Evolutionary conservation across 2,888 invertebrate species (phyloP).

Genomic region (Ennomos erosarius): DNA sequence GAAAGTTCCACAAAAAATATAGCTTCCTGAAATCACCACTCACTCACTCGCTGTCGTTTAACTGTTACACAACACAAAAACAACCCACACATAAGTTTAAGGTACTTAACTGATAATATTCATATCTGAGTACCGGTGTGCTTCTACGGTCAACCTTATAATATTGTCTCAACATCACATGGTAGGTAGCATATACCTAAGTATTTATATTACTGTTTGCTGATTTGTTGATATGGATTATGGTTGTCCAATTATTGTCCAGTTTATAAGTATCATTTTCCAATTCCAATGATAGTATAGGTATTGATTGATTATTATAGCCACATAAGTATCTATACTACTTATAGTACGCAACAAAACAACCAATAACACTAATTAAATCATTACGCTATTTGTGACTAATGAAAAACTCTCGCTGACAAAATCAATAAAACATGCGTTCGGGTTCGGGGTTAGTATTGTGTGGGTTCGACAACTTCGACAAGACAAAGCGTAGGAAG

Average conservation of each 20-base stretch:
- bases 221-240: too few relatives aligned
- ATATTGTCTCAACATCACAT: conserved; percentile 9
- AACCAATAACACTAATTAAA: conserved; percentile 58
- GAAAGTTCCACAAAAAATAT: conserved; percentile 35
- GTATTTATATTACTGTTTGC: too few relatives aligned
- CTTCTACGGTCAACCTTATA: conserved; percentile 12
- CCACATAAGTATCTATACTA: conserved; percentile 16
- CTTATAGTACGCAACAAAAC: conserved; percentile 1
- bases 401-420: conserved; percentile 57
- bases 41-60: conserved; percentile 29
- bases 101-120: too few relatives aligned
- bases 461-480: conserved; percentile 56
- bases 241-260: background rate
- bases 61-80: conserved; percentile 45
- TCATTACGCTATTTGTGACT: conserved; percentile 50
- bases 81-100: too few relatives aligned
- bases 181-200: background rate
- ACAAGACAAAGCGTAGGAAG: conserved; percentile 64
- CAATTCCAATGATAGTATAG: conserved; percentile 18
- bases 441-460: conserved; percentile 44
- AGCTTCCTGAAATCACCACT: conserved; percentile 14
- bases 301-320: conserved; percentile 45
- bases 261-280: background rate
- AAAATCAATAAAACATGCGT: conserved; percentile 66
- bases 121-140: background rate